Evolutionary conservation across 1,140 invertebrate genomes (phyloP), one percentile per base, ranked within the genome.

Genomic region (Nasonia vitripennis): DNA sequence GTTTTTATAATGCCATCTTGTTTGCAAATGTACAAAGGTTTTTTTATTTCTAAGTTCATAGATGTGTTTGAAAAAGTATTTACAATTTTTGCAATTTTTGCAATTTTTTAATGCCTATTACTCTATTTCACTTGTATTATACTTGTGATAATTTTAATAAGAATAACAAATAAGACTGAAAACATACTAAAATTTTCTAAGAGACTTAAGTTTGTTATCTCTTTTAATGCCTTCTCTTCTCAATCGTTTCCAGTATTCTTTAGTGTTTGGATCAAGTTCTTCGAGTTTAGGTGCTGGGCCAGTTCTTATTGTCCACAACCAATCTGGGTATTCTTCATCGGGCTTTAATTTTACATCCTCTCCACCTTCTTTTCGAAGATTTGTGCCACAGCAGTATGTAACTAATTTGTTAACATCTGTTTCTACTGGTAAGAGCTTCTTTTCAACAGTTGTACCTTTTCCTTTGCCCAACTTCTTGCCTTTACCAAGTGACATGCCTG

Each of bases 311-410:
- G 88, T 94, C 98, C 98, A 99, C 27, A 99, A 92, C 98, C 98
- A 99, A 31, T 97, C 97, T 0, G 98, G 98, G 93, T 99, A 99
- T 91, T 98, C 98, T 81, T 94, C 95, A 91, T 99, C 97, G 3
- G 96, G 95, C 92, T 97, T 97, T 14, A 99, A 93, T 92, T 97
- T 95, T 23, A 98, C 92, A 91, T 98, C 97, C 93, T 98, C 94
- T 55, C 96, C 96, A 11, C 96, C 95, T 89, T 95, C 94, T 91
- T 96, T 95, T 51, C 95, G 94, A 81, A 98, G 95, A 91, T 98
- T 98, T 80, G 96, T 96, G 6, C 98, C 98, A 91, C 98, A 99
- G n/a, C 97, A 95, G 91, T 95, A 96, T 77, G 93, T 96, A 0
- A 97, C 94, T 62, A 99, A 93, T 90, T 96, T 97, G 17, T 96